Percentiles rank a stretch among this genome's conserved stretches.
Conservation (phyloP, 1,140 invertebrate genomes). For the Drosophila rufa region DNA sequence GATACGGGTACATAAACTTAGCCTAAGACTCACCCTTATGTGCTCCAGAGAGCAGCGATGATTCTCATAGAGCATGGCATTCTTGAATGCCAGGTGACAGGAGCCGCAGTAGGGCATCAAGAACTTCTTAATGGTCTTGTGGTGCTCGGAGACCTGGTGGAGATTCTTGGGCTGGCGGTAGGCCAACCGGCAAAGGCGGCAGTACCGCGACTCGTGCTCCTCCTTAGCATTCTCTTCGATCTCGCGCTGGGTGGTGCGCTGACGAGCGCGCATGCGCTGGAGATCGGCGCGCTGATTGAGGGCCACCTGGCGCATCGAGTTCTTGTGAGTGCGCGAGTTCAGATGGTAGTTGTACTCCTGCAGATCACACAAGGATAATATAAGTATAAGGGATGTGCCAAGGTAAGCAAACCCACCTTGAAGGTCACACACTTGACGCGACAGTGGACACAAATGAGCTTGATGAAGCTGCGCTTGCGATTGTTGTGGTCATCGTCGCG, state of each 20-base stretch:
- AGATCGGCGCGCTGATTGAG: conserved; percentile 90
- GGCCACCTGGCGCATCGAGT: conserved; percentile 90
- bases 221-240: conserved; percentile 89
- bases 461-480: conserved; percentile 87
- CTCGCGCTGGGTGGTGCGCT: conserved; percentile 90
- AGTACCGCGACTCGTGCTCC: conserved; percentile 89
- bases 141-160: conserved; percentile 91
- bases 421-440: conserved; percentile 90
- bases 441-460: conserved; percentile 91
- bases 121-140: conserved; percentile 92
- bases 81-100: conserved; percentile 89
- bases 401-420: conserved; percentile 85
- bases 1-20: neutral
- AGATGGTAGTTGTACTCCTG: conserved; percentile 90
- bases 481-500: conserved; percentile 72
- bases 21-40: conserved; percentile 87
- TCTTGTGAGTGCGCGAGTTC: conserved; percentile 88
- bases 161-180: conserved; percentile 91
- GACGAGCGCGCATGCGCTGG: conserved; percentile 90
- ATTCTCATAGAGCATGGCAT: conserved; percentile 92
- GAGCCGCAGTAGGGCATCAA: conserved; percentile 91
- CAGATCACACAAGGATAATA: neutral
- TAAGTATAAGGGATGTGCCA: conserved; percentile 3
- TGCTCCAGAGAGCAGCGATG: conserved; percentile 92
- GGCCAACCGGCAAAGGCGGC: conserved; percentile 92